These are phyloP conservation scores for Drepanosiphum platanoidis DNA, from an alignment of 2,888 invertebrate species.

Conservation along the genomic window DNA sequence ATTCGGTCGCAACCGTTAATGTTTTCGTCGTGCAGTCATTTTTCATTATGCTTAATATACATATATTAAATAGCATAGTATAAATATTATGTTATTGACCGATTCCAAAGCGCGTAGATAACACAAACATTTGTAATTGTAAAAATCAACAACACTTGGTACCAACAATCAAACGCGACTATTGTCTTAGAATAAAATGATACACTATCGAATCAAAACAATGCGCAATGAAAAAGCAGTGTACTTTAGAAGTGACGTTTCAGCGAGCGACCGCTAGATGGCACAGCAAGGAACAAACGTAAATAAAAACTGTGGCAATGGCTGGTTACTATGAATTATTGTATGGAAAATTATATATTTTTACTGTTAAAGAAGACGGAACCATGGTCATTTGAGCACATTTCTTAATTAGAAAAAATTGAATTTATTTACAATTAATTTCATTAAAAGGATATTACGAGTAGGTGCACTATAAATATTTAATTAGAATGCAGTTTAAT, in stretches of 20 bases:
- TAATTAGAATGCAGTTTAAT: background rate
- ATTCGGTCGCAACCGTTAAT: too few relatives aligned
- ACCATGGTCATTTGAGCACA: background rate
- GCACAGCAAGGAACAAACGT: background rate
- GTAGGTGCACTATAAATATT: background rate
- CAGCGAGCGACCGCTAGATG: conserved; percentile 15
- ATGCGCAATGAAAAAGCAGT: background rate
- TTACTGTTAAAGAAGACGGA: conserved; percentile 12
- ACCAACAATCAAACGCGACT: too few relatives aligned
- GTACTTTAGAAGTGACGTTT: background rate
- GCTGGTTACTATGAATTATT: background rate
- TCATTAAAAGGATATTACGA: background rate
- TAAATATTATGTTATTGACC: too few relatives aligned
- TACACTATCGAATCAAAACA: too few relatives aligned
- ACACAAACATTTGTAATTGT: too few relatives aligned
- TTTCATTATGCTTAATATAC: too few relatives aligned
- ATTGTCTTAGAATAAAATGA: too few relatives aligned
- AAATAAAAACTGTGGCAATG: background rate
- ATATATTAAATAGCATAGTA: too few relatives aligned
- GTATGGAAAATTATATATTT: background rate
- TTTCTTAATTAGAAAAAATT: background rate
- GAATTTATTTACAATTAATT: conserved; percentile 19
- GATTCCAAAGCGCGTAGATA: too few relatives aligned
- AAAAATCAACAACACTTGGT: too few relatives aligned
- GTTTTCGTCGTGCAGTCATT: too few relatives aligned